A percentile compares a stretch with the other conserved stretches of the same genome.
Conservation (phyloP, 2,888 invertebrate species). For the Allygus modestus region DNA sequence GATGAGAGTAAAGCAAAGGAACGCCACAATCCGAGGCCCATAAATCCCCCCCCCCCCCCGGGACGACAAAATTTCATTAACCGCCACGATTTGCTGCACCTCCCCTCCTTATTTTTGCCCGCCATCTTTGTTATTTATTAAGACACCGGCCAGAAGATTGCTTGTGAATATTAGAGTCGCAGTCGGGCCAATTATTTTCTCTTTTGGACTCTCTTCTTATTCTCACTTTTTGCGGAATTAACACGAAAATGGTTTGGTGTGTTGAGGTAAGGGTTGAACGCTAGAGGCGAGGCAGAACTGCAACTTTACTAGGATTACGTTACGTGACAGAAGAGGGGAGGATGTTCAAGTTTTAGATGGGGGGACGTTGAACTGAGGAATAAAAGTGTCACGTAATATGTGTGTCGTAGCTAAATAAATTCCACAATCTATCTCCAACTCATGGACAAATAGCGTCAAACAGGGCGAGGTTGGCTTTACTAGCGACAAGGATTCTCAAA, state of each 20-base stretch:
- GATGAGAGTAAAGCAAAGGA: conserved; percentile 15
- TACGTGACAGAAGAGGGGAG: too few relatives aligned
- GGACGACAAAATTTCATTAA: conserved; percentile 66
- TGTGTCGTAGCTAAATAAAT: too few relatives aligned
- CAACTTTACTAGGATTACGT: too few relatives aligned
- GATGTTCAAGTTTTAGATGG: too few relatives aligned
- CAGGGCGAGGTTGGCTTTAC: too few relatives aligned
- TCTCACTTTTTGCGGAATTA: background rate
- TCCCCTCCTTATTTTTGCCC: conserved; percentile 47
- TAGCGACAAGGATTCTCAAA: too few relatives aligned
- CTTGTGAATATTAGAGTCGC: conserved; percentile 29
- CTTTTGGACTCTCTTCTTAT: conserved; percentile 8
- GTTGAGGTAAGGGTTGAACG: background rate
- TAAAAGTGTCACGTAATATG: too few relatives aligned
- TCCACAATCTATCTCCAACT: too few relatives aligned
- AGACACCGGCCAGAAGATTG: conserved; percentile 48
- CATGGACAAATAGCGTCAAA: too few relatives aligned
- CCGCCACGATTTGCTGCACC: conserved; percentile 59
- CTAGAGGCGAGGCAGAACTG: too few relatives aligned
- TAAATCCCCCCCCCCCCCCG: conserved; percentile 49
- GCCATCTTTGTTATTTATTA: conserved; percentile 63
- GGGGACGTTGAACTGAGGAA: too few relatives aligned
- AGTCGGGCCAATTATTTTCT: conserved; percentile 36
- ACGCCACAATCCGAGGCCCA: conserved; percentile 11
- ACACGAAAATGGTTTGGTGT: background rate